Evolutionary conservation across 2,113 vertebrate species (phyloP).

Genomic region (Macaca nemestrina): DNA sequence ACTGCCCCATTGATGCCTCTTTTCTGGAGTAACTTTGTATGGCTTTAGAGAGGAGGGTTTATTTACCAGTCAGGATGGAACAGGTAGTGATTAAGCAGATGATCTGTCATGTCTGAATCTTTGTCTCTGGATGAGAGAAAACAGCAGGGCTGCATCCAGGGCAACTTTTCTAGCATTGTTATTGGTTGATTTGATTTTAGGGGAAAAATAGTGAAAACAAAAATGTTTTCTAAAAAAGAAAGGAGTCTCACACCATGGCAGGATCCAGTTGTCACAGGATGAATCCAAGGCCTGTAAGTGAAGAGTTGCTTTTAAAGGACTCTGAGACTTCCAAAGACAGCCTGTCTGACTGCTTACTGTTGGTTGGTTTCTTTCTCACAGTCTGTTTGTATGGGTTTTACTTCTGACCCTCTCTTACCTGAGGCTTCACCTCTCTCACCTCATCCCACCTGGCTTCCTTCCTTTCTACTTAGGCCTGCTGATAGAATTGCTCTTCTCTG

Average conservation of each 20-base stretch:
- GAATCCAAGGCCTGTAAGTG: background rate
- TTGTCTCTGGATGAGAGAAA: slow-evolving; percentile 39
- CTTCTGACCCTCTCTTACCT: background rate
- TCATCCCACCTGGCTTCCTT: background rate
- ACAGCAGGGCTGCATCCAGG: background rate
- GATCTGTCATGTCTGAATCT: background rate
- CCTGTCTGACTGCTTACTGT: background rate
- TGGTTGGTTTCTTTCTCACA: background rate
- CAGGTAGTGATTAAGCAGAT: background rate
- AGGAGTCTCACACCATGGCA: background rate
- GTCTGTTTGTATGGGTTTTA: background rate
- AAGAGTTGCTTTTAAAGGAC: background rate
- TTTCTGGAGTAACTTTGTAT: background rate
- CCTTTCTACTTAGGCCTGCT: background rate
- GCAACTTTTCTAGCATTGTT: background rate
- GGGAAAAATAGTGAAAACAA: background rate
- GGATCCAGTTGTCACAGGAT: background rate
- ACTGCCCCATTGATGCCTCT: background rate
- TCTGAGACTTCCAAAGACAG: background rate
- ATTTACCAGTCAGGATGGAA: background rate
- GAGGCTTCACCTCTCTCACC: background rate
- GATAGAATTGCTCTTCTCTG: background rate
- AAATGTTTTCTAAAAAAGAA: background rate
- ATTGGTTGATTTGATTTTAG: slow-evolving; percentile 8
- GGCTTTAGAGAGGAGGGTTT: background rate